phyloP scores from a whole-genome alignment of 2,113 vertebrate species.

The Thryonomys swinderianus region DNA sequence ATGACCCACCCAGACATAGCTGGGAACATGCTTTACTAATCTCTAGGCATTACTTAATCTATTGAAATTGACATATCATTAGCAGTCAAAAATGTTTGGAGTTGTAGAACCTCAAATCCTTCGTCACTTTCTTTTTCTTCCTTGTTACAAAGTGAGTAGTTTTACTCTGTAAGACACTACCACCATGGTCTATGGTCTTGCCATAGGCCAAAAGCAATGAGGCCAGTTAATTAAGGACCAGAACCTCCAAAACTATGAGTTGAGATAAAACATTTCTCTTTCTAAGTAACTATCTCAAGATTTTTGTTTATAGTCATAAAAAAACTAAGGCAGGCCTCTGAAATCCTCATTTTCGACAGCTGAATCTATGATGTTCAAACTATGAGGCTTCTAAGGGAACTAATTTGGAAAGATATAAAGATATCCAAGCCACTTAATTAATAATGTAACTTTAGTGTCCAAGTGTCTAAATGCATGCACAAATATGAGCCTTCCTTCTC shows the following conservation, averaged over 20 bases:
- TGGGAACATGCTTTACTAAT: neutral
- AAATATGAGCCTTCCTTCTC: neutral
- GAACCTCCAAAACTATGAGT: neutral
- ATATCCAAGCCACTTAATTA: neutral
- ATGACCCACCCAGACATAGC: neutral
- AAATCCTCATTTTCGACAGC: neutral
- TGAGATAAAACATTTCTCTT: neutral
- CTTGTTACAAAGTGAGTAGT: neutral
- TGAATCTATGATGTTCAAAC: neutral
- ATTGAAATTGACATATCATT: neutral
- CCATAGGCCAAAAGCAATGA: neutral
- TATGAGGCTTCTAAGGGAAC: neutral
- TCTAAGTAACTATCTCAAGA: neutral
- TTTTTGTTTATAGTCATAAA: neutral
- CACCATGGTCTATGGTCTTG: neutral
- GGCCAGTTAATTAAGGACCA: too few relatives aligned
- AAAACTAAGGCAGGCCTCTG: neutral
- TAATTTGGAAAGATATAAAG: neutral
- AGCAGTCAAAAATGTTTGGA: neutral
- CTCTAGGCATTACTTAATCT: neutral
- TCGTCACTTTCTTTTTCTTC: neutral
- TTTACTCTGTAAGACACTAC: neutral
- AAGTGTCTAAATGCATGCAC: neutral
- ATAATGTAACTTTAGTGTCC: neutral
- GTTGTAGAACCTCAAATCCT: too few relatives aligned